Evolutionary conservation across 2,888 invertebrate species (phyloP).

Genomic region (Cephus pulcher): DNA sequence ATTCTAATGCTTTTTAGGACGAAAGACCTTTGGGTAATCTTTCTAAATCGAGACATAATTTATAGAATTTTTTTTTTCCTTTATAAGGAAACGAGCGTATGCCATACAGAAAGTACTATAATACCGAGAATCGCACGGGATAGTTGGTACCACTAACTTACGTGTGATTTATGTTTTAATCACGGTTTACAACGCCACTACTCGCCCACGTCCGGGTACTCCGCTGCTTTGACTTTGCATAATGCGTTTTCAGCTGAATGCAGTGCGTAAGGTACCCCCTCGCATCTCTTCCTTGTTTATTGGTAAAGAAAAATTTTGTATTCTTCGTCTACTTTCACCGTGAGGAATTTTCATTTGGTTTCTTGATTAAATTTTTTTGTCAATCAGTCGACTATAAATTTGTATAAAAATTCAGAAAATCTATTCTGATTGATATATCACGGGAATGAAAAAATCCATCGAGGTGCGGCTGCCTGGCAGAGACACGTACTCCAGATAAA

Average conservation of each 20-base stretch:
- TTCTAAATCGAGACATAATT: not conserved
- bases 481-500: conserved; percentile 50
- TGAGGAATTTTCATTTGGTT: conserved; percentile 3
- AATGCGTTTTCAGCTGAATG: conserved; percentile 36
- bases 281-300: conserved; percentile 29
- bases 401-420: not conserved
- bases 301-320: not conserved
- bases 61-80: not conserved
- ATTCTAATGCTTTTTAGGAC: not conserved
- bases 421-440: not conserved
- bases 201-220: conserved; percentile 34
- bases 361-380: not conserved
- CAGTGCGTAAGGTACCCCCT: conserved; percentile 26
- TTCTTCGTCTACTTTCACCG: not conserved
- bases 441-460: not conserved
- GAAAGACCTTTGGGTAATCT: not conserved
- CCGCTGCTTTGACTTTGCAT: conserved; percentile 43
- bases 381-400: not conserved
- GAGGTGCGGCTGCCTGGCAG: not conserved
- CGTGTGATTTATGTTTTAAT: conserved; percentile 52
- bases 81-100: not conserved
- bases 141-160: conserved; percentile 34
- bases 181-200: conserved; percentile 37
- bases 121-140: conserved; percentile 19
- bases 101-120: conserved; percentile 11